A percentile compares a stretch with the other conserved stretches of the same genome.
phyloP scores from a whole-genome alignment of 2,888 invertebrate genomes.

The Xanthorhoe spadicearia region DNA sequence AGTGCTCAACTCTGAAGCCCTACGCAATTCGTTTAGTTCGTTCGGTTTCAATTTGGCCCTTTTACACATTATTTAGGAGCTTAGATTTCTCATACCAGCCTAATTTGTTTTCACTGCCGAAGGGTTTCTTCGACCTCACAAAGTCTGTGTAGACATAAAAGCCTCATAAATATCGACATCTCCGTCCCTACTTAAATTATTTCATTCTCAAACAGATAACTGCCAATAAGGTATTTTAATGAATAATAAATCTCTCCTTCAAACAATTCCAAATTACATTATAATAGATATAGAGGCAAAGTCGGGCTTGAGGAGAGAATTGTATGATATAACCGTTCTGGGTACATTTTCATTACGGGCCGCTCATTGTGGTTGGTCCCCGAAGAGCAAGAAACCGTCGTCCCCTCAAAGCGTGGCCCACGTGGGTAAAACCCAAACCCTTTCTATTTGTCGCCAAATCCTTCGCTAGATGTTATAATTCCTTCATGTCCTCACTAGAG shows the following conservation, averaged over 20 bases:
- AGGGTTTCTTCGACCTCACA: constrained; percentile 10
- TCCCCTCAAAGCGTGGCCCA: constrained; percentile 56
- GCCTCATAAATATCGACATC: constrained; percentile 27
- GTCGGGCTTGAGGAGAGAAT: constrained; percentile 51
- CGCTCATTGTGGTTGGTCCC: constrained; percentile 64
- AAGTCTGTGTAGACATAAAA: constrained; percentile 5
- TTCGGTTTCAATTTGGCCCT: neutral
- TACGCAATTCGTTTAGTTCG: neutral
- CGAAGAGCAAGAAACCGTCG: constrained; percentile 56
- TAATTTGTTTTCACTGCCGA: constrained; percentile 7
- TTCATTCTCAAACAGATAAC: constrained; percentile 43
- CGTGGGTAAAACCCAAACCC: constrained; percentile 50
- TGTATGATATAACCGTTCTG: constrained; percentile 60
- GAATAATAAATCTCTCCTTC: constrained; percentile 44
- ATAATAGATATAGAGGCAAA: constrained; percentile 36
- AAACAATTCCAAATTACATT: constrained; percentile 48
- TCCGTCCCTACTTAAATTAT: constrained; percentile 33
- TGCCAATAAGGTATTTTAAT: constrained; percentile 43
- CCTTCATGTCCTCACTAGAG: neutral
- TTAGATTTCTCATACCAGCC: constrained; percentile 1
- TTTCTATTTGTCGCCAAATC: constrained; percentile 63
- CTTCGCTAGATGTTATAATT: constrained; percentile 33
- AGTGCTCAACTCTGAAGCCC: neutral
- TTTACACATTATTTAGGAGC: neutral
- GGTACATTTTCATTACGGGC: constrained; percentile 67